Evolutionary conservation across 23 tunicate genomes (phyloP).

Genomic region (Phallusia fumigata): DNA sequence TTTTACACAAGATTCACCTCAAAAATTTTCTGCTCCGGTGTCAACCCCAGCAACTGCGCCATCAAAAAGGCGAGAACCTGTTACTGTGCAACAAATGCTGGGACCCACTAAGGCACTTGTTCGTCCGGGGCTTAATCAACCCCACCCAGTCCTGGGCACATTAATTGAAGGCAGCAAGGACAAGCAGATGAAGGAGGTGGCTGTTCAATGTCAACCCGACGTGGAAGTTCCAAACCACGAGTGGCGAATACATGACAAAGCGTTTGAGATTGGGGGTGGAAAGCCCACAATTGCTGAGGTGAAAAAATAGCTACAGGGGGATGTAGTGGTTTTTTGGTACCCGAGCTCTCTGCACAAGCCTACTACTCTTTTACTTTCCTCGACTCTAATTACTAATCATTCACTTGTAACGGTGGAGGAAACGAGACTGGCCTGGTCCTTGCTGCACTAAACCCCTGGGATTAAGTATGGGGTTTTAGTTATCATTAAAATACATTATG

Average conservation of each 20-base stretch:
- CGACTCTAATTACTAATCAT: no score
- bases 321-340: no score
- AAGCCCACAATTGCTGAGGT: conserved; percentile 67
- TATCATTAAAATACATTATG: no score
- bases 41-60: conserved; percentile 38
- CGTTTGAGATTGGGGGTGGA: conserved; percentile 52
- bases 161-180: conserved; percentile 4
- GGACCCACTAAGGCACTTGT: conserved; percentile 51
- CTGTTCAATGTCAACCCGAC: conserved; percentile 37
- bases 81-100: conserved; percentile 74
- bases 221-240: conserved; percentile 73
- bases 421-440: no score
- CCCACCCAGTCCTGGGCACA: conserved; percentile 27
- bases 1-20: conserved; percentile 18
- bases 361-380: no score
- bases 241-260: conserved; percentile 79
- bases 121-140: conserved; percentile 30
- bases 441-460: no score
- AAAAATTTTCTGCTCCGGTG: conserved; percentile 12
- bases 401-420: no score
- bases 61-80: conserved; percentile 36
- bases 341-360: no score
- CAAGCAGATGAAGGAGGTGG: conserved; percentile 36
- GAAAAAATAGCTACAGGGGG: not conserved
- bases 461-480: no score